A percentile compares a stretch with the other conserved stretches of the same genome.
Evolutionary conservation across 2,113 vertebrate genomes (phyloP).

Genomic region (Zosterops japonicus): DNA sequence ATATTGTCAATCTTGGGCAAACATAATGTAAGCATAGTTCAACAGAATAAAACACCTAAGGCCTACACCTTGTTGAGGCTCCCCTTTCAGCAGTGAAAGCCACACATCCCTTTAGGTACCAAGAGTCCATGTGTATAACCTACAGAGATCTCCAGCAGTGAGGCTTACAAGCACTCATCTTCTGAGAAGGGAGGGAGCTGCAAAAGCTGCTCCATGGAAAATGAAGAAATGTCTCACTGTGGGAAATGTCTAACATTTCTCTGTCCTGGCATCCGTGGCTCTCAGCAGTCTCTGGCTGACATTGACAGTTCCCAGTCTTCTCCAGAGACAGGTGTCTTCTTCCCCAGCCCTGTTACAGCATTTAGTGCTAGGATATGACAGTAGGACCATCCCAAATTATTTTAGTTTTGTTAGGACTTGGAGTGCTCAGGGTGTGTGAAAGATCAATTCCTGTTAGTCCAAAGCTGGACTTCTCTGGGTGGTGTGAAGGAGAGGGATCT

Average conservation of each 20-base stretch:
- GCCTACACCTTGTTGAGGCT: accelerated
- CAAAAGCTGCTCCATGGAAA: not conserved
- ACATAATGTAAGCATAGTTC: not conserved
- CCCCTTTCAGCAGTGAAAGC: not conserved
- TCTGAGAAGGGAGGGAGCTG: not conserved
- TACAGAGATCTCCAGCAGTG: not conserved
- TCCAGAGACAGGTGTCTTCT: no score
- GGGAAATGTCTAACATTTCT: not conserved
- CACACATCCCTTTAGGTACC: accelerated
- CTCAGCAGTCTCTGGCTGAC: not conserved
- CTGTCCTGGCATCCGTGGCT: accelerated
- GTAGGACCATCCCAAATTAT: not conserved
- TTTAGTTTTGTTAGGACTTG: not conserved
- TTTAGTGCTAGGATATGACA: accelerated
- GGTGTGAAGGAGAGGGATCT: not conserved
- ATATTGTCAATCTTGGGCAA: not conserved
- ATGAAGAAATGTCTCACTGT: not conserved
- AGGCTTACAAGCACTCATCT: accelerated
- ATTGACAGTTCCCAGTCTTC: not conserved
- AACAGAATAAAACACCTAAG: not conserved
- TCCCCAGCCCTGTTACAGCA: not conserved
- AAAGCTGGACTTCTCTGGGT: not conserved
- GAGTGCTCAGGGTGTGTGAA: not conserved
- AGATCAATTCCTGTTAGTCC: not conserved
- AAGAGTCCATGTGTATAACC: accelerated